Base-by-base conservation (phyloP, 2,113 vertebrate species). In the Paraplagusia blochii region DNA sequence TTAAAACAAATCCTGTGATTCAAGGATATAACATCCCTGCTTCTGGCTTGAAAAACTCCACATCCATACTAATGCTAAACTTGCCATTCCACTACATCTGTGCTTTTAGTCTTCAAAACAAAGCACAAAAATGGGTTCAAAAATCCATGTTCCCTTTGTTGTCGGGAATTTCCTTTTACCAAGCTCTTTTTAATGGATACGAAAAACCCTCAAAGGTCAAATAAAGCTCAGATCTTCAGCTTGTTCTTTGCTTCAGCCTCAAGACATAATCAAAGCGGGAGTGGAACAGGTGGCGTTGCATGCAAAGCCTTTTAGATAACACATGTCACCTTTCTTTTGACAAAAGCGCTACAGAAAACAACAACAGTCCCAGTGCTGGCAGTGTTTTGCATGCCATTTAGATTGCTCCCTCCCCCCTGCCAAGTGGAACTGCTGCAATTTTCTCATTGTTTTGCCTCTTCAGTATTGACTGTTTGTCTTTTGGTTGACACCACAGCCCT, bases 391-490 rank as follows among this genome's bases (percentile, higher is more conserved):
- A 62, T 80, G 61, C 53, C 55, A 22, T 76, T 74, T 18, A 79
- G 64, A 77, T 78, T 81, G 76, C 76, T 74, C 62, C 49, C 44
- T 64, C 49, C 44, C 29, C 33, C 17, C 63, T 40, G 60, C 74
- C 72, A 66, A 60, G 74, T 75, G 47, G 13, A 57, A 75, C 59
- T 18, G 51, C 50, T 12, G 16, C 50, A 52, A 68, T 75, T 76
- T 69, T 69, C 60, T 35, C 67, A 76, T 76, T 72, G 72, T 80
- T 81, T 74, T 16, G 19, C 58, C 59, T 71, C 52, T 55, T 79
- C 68, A 72, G 33, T 79, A 71, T 75, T 76, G 67, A 84, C 74
- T 74, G 73, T 85, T 80, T 77, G 57, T 82, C 77, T 74, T 69
- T 48, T 55, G 48, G 68, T 72, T 51, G 55, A 69, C 65, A 52